Evolutionary conservation across 2,113 vertebrate genomes (phyloP), one percentile per base, ranked within the genome.

Genomic region (Heptranchias perlo): DNA sequence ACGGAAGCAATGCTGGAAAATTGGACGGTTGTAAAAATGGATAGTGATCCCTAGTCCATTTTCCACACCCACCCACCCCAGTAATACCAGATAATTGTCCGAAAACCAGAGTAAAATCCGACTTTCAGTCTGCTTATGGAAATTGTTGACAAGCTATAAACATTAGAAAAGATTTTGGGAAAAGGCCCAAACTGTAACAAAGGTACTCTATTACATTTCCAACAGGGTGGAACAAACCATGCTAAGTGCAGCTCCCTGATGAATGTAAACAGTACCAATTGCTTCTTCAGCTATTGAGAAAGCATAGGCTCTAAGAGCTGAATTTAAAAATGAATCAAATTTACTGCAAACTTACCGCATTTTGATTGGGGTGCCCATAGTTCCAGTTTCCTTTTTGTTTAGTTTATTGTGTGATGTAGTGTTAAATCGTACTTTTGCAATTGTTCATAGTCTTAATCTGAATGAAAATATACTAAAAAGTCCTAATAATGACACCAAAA

Each of bases 111-210:
- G 6, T 31, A 69, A 65, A 21, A 3, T 23, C 64, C 64, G 18
- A 65, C 64, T 65, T 65, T 18, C 28, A 69, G 67, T 69, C 67
- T 31, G 5, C 67, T 28, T 31, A 69, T 69, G 4, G 39, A 82
- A 82, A 35, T 82, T 82, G 14, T 82, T 82, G 76, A n/a, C n/a
- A 82, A 82, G 28, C n/a, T 21, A 39, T 44, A 82, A 82, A 4
- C 61, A 82, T 39, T 82, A 82, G 76, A n/a, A 82, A 82, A 82
- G n/a, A 82, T 82, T 82, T 82, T 39, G 76, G 76, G 76, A 44
- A 39, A 39, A 82, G 4, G 76, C 18, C 39, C 44, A 14, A 82
- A 3, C 76, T 18, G 11, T 82, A 82, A 21, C n/a, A 82, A 18
- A 4, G n/a, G 18, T 44, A 14, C 16, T 82, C n/a, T 82, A 39